Evolutionary conservation across 2,797 vertebrate genomes (phyloP).

Genomic region (Malurus leucopterus): DNA sequence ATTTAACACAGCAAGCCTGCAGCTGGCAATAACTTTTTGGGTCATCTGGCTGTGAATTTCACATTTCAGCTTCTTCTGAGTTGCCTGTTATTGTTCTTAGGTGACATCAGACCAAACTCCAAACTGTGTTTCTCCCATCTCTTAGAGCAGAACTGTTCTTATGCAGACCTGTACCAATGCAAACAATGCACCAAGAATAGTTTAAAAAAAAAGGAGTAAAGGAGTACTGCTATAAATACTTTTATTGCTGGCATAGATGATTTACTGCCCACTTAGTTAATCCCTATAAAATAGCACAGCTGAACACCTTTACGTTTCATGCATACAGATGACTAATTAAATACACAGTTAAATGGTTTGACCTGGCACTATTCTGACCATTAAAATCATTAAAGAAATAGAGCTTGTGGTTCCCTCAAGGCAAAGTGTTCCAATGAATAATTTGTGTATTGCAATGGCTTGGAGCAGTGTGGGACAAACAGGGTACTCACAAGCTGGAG

Average conservation of each 20-base stretch:
- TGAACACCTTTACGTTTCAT: conserved; percentile 74
- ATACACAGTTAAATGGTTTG: conserved; percentile 72
- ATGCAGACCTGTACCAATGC: conserved; percentile 47
- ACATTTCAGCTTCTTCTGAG: conserved; percentile 41
- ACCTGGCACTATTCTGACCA: conserved; percentile 71
- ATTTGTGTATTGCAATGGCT: conserved; percentile 12
- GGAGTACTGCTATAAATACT: conserved; percentile 63
- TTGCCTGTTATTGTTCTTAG: conserved; percentile 6
- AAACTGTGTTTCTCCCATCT: conserved; percentile 16
- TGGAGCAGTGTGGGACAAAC: neutral
- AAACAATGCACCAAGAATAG: conserved; percentile 55
- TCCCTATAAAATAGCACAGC: conserved; percentile 74
- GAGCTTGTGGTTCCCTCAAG: conserved; percentile 59
- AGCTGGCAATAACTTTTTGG: conserved; percentile 41
- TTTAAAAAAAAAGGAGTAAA: neutral
- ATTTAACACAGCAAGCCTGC: conserved; percentile 48
- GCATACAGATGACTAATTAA: conserved; percentile 80
- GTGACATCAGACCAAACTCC: conserved; percentile 31
- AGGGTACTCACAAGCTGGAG: neutral
- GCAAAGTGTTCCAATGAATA: conserved; percentile 58
- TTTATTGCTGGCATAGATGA: conserved; percentile 68
- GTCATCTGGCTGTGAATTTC: conserved; percentile 37
- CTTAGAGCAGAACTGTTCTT: conserved; percentile 32
- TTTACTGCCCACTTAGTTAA: conserved; percentile 73
- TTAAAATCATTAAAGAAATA: conserved; percentile 69